Conservation (phyloP, 2,888 invertebrate species). For the Allacma fusca region DNA sequence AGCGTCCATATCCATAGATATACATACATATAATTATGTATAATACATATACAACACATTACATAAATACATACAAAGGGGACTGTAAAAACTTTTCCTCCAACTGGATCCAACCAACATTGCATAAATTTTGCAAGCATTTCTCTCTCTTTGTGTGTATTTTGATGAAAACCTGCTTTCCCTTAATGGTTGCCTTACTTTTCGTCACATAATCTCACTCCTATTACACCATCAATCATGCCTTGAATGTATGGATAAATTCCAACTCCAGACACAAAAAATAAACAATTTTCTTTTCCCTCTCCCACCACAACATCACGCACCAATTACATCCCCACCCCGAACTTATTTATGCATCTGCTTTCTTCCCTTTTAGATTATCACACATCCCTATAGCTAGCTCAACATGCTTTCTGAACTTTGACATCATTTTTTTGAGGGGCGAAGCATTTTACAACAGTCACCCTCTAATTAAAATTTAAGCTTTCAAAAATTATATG, state of each 20-base stretch:
- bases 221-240: slow-evolving; percentile 15
- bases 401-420: too few species aligned
- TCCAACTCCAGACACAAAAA: background rate
- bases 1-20: background rate
- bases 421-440: too few species aligned
- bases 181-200: background rate
- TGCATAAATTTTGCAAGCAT: background rate
- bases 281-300: slow-evolving; percentile 19
- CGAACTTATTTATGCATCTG: background rate
- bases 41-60: too few species aligned
- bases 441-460: too few species aligned
- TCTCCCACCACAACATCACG: background rate
- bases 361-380: background rate
- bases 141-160: background rate
- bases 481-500: too few species aligned
- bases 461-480: too few species aligned
- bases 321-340: background rate
- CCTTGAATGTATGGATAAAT: background rate
- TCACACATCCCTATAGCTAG: too few species aligned
- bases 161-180: background rate
- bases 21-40: too few species aligned
- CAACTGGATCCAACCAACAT: background rate
- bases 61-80: slow-evolving; percentile 7
- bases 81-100: background rate
- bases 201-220: slow-evolving; percentile 19